Percentiles rank a stretch among this genome's conserved stretches.
Conservation (phyloP, 2,113 vertebrate species). For the Macquaria ambigua region DNA sequence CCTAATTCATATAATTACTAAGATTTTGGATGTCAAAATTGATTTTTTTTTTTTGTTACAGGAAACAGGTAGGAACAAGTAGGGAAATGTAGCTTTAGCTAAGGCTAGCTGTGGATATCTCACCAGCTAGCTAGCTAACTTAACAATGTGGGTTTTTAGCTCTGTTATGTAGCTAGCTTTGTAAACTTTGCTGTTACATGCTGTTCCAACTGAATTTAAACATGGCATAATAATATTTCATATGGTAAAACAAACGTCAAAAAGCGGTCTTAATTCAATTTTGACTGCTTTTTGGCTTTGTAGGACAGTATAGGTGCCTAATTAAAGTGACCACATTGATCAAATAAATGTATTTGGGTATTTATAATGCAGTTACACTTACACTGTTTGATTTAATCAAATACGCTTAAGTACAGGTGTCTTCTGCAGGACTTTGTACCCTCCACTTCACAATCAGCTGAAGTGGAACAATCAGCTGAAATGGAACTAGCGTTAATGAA, state of each 20-base stretch:
- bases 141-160: background rate
- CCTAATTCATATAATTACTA: background rate
- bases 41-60: background rate
- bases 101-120: too few species aligned
- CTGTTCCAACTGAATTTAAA: too few species aligned
- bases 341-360: background rate
- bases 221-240: background rate
- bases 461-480: slow-evolving; percentile 59
- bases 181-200: background rate
- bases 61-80: background rate
- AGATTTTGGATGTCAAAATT: background rate
- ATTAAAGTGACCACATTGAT: background rate
- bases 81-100: background rate
- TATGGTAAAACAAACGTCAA: background rate
- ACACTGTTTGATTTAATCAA: background rate
- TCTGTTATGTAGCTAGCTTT: background rate
- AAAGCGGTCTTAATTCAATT: background rate
- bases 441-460: slow-evolving; percentile 31
- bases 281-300: background rate
- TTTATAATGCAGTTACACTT: background rate
- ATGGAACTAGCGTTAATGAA: slow-evolving; percentile 49
- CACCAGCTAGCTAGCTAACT: background rate
- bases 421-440: background rate
- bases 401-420: background rate
- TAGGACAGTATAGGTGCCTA: background rate